Evolutionary conservation across 2,113 vertebrate species (phyloP).

Genomic region (Phyllostomus hastatus): DNA sequence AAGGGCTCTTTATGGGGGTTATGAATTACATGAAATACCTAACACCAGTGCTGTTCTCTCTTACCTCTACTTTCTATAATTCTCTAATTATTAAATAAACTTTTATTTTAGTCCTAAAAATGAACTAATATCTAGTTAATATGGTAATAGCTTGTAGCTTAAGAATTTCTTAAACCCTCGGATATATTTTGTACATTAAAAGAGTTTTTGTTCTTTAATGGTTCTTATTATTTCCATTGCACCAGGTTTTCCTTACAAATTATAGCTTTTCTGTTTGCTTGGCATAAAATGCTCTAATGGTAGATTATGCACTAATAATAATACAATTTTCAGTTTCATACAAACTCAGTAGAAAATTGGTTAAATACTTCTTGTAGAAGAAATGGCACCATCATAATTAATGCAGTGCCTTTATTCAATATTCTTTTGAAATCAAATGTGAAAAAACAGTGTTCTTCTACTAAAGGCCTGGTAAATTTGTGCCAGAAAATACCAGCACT

Average conservation of each 20-base stretch:
- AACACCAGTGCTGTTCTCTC: not conserved
- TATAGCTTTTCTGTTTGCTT: slow-evolving; percentile 41
- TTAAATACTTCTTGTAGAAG: slow-evolving; percentile 37
- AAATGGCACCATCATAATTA: slow-evolving; percentile 2
- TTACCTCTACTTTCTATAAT: not conserved
- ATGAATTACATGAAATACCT: not conserved
- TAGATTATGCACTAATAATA: slow-evolving; percentile 19
- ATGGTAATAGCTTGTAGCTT: not conserved
- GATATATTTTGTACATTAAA: not conserved
- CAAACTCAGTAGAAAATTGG: slow-evolving; percentile 30
- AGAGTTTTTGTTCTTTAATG: slow-evolving; percentile 22
- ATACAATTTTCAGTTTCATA: slow-evolving; percentile 7
- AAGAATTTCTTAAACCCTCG: not conserved
- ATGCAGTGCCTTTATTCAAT: not conserved
- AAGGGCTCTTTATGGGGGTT: not conserved
- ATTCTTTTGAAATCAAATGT: slow-evolving; percentile 35
- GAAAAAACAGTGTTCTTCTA: not conserved
- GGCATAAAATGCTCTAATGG: slow-evolving; percentile 40
- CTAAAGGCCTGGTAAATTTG: not conserved
- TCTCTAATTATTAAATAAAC: slow-evolving; percentile 26
- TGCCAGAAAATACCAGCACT: not conserved
- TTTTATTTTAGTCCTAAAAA: not conserved
- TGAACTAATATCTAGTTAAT: not conserved
- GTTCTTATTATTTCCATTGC: slow-evolving; percentile 45
- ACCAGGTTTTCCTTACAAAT: slow-evolving; percentile 49